Evolutionary conservation across 1,140 invertebrate genomes (phyloP).

Genomic region (Drosophila carrolli): DNA sequence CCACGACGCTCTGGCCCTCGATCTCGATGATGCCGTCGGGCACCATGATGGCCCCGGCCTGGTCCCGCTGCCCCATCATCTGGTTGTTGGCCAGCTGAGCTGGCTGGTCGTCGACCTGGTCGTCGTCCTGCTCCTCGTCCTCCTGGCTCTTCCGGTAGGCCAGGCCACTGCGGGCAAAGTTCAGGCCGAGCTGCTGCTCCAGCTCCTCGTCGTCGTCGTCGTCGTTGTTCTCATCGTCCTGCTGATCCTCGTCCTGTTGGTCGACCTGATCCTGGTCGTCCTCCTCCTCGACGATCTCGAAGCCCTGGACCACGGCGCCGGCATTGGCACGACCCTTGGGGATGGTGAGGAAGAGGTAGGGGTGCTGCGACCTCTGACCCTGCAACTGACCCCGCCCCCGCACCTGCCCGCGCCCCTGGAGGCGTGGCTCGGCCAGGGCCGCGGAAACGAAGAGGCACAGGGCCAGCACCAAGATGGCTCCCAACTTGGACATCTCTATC

Average conservation of each 20-base stretch:
- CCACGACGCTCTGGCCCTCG: slow-evolving; percentile 78
- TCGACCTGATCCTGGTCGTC: slow-evolving; percentile 7
- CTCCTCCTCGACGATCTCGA: slow-evolving; percentile 58
- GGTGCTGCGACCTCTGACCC: slow-evolving; percentile 47
- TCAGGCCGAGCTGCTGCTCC: slow-evolving; percentile 38
- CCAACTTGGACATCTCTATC: slow-evolving; percentile 55
- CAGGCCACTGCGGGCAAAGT: slow-evolving; percentile 48
- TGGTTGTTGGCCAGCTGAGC: slow-evolving; percentile 59
- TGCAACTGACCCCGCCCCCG: slow-evolving; percentile 31
- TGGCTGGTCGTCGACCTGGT: slow-evolving; percentile 14
- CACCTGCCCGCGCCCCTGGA: slow-evolving; percentile 22
- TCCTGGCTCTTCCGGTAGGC: slow-evolving; percentile 3
- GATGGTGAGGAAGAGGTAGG: slow-evolving; percentile 67
- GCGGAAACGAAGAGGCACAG: slow-evolving; percentile 46
- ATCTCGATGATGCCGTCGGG: slow-evolving; percentile 81
- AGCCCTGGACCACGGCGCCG: slow-evolving; percentile 65
- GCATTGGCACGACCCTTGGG: slow-evolving; percentile 68
- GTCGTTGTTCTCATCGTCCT: slow-evolving; percentile 4
- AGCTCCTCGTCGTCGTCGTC: slow-evolving; percentile 45
- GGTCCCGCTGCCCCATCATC: slow-evolving; percentile 75
- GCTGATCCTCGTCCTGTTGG: slow-evolving; percentile 9
- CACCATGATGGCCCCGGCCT: slow-evolving; percentile 80
- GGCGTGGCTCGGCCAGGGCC: slow-evolving; percentile 59
- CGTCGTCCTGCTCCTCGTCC: slow-evolving; percentile 38
- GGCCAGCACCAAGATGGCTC: slow-evolving; percentile 45